Conservation (phyloP, 2,113 vertebrate genomes). For the Callithrix jacchus region DNA sequence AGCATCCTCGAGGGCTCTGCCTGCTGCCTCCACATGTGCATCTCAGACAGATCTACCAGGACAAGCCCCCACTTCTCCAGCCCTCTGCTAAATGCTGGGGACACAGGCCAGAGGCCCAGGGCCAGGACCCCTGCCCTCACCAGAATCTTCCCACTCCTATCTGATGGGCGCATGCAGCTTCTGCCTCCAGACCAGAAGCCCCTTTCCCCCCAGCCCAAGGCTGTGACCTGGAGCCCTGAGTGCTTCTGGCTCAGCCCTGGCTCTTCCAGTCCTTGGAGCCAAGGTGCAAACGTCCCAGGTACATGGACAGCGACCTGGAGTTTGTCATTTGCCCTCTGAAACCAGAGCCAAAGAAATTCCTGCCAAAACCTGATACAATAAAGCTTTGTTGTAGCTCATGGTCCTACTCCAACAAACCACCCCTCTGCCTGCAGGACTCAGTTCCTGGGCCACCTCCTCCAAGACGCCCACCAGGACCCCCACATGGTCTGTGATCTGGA, state of each 20-base stretch:
- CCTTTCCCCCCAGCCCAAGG: rapidly evolving
- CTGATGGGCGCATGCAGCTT: rapidly evolving
- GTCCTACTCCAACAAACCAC: neutral
- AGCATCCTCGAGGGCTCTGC: rapidly evolving
- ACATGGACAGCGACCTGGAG: neutral
- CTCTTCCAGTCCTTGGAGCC: neutral
- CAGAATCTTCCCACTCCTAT: neutral
- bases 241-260: neutral
- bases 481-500: neutral
- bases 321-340: rapidly evolving
- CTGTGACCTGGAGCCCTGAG: neutral
- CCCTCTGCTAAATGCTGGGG: neutral
- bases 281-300: neutral
- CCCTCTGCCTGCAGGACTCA: neutral
- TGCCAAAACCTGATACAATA: rapidly evolving
- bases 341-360: rapidly evolving
- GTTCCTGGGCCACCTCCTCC: neutral
- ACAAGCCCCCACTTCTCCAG: rapidly evolving
- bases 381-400: neutral
- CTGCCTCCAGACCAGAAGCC: neutral
- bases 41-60: rapidly evolving
- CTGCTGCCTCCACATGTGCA: neutral
- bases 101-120: rapidly evolving
- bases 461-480: neutral
- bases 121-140: rapidly evolving